Evolutionary conservation across 2,888 invertebrate genomes (phyloP), one percentile per base, ranked within the genome.

Genomic region (Lochmaea capreae): DNA sequence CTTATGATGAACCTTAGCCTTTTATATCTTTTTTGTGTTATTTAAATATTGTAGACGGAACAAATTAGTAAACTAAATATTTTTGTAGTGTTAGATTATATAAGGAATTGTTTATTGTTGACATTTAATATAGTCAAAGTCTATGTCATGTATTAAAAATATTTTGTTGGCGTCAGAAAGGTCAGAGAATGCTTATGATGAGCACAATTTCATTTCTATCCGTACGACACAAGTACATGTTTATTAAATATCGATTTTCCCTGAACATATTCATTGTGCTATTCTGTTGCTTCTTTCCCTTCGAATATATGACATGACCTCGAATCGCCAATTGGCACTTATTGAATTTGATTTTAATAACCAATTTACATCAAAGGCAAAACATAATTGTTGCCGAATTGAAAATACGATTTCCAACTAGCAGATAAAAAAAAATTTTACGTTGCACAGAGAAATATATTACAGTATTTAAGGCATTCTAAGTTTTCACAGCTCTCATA

Each of bases 261-360:
- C 18, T 54, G n/a, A 16, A 16, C 54, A 18, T 54, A 54, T 0
- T 54, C 54, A 54, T 16, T 54, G 54, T 54, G 54, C 18, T 14
- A 49, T 49, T 49, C 49, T 54, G 54, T 54, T 54, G 54, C 16
- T 54, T 54, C 54, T 54, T 18, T 54, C 18, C 54, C 54, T 54
- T 54, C 18, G 18, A 16, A 54, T 54, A 46, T 49, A n/a, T 49
- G n/a, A n/a, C n/a, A n/a, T n/a, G 49, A 49, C 54, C 54, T 18
- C 54, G 16, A 18, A 16, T 54, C 54, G 54, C 54, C 54, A 54
- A 54, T 54, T 54, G 54, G 49, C 18, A 54, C 54, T 16, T 54
- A 54, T 54, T 18, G 54, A 54, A 18, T 54, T 54, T 54, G 54
- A 54, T 54, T 54, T 49, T 54, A 54, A 54, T 54, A 54, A 54